A percentile compares a stretch with the other conserved stretches of the same genome.
phyloP scores from a whole-genome alignment of 2,113 vertebrate species.

The Todiramphus chloris region DNA sequence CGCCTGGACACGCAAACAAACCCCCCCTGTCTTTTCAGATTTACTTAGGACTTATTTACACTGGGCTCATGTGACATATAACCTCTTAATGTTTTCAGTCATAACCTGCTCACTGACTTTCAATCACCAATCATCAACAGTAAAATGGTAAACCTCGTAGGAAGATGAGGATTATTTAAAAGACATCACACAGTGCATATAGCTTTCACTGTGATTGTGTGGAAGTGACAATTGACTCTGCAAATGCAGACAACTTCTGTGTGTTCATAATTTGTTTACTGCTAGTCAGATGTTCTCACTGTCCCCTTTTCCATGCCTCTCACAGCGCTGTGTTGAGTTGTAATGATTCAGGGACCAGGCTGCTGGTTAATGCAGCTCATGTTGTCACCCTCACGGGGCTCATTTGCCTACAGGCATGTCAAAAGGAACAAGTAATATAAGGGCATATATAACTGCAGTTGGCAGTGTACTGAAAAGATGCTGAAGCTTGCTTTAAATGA shows the following conservation, averaged over 20 bases:
- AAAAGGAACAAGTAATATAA: conserved; percentile 41
- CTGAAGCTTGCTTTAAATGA: conserved; percentile 24
- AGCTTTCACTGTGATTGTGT: background rate
- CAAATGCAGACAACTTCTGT: background rate
- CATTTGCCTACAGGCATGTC: conserved; percentile 62
- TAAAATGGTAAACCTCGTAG: background rate
- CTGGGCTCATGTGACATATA: background rate
- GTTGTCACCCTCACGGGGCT: conserved; percentile 23
- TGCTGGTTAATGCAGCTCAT: conserved; percentile 25
- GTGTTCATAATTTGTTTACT: background rate
- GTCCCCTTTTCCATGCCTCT: background rate
- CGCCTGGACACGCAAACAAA: background rate
- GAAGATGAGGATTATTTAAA: background rate
- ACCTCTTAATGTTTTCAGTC: background rate
- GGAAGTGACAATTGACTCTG: background rate
- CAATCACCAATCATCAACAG: background rate
- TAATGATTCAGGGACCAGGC: background rate
- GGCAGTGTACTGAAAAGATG: background rate
- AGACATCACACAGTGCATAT: background rate
- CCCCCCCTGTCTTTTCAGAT: background rate
- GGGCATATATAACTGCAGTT: conserved; percentile 22
- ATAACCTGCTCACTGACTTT: background rate
- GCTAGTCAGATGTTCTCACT: background rate
- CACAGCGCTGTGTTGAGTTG: background rate
- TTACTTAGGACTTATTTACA: background rate